Evolutionary conservation across 1,140 invertebrate species (phyloP).

Genomic region (Drosophila insularis): DNA sequence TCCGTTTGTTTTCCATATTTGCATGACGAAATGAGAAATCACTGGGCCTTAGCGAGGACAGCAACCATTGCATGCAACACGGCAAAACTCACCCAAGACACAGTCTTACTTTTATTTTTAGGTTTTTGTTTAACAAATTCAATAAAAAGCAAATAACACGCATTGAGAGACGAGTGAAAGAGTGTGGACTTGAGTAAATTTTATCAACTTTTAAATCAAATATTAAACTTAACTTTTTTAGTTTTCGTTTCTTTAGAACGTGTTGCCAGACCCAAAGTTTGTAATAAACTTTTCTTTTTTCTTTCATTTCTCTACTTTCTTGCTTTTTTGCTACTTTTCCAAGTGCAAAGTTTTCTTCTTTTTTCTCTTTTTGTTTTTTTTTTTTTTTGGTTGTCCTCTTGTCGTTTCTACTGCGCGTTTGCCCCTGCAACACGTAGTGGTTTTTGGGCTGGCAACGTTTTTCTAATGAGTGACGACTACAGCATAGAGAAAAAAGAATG

Average conservation of each 20-base stretch:
- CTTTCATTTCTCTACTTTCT: constrained; percentile 31
- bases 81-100: constrained; percentile 35
- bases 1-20: constrained; percentile 77
- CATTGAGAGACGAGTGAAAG: constrained; percentile 35
- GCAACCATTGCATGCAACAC: constrained; percentile 20
- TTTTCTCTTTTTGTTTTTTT: constrained; percentile 27
- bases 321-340: constrained; percentile 45
- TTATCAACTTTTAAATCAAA: constrained; percentile 81
- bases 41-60: constrained; percentile 53
- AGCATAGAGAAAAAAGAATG: not conserved
- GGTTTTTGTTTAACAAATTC: constrained; percentile 54
- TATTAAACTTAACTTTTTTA: constrained; percentile 75
- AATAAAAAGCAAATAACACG: constrained; percentile 76
- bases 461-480: constrained; percentile 78
- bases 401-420: constrained; percentile 19
- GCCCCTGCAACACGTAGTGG: constrained; percentile 65
- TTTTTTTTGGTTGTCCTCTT: constrained; percentile 21
- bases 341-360: constrained; percentile 55
- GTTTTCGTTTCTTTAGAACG: constrained; percentile 53
- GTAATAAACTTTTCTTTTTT: constrained; percentile 73
- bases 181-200: constrained; percentile 78
- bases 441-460: constrained; percentile 64
- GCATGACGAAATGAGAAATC: constrained; percentile 74
- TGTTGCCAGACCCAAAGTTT: constrained; percentile 63
- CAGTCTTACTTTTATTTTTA: constrained; percentile 31